These are phyloP conservation scores for Cichladusa arquata DNA, from an alignment of 2,113 vertebrate species.

Conservation along the genomic window DNA sequence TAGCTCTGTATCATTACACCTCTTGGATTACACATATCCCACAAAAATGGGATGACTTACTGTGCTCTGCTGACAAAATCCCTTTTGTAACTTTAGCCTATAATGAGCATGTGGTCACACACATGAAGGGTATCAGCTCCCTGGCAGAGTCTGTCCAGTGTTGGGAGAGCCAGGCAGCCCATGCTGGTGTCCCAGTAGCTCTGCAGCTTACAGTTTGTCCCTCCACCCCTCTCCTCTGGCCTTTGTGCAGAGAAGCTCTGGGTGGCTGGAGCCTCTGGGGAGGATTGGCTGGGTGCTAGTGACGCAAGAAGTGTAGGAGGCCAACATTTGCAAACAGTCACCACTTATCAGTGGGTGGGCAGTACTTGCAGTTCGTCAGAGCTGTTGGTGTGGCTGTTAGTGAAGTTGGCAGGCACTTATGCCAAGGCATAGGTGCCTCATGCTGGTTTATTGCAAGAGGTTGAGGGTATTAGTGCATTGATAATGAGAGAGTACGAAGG, in stretches of 20 bases:
- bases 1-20: background rate
- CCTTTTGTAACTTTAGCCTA: background rate
- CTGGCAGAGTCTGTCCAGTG: accelerated
- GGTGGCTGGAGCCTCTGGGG: background rate
- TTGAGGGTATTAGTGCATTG: background rate
- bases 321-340: background rate
- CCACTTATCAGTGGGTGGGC: background rate
- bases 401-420: background rate
- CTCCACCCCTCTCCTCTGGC: background rate
- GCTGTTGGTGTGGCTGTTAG: background rate
- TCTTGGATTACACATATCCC: background rate
- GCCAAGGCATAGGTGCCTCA: background rate
- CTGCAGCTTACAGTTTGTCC: background rate
- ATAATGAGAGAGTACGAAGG: background rate
- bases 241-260: background rate
- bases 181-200: background rate
- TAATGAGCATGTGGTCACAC: accelerated
- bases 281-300: background rate
- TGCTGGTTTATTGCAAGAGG: background rate
- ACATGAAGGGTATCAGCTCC: accelerated
- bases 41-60: background rate
- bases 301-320: background rate
- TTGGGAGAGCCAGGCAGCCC: background rate
- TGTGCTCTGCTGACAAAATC: background rate
- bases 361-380: background rate